A percentile compares a stretch with the other conserved stretches of the same genome.
Conservation (phyloP, 2,797 vertebrate genomes). For the Cichlasoma orientale region DNA sequence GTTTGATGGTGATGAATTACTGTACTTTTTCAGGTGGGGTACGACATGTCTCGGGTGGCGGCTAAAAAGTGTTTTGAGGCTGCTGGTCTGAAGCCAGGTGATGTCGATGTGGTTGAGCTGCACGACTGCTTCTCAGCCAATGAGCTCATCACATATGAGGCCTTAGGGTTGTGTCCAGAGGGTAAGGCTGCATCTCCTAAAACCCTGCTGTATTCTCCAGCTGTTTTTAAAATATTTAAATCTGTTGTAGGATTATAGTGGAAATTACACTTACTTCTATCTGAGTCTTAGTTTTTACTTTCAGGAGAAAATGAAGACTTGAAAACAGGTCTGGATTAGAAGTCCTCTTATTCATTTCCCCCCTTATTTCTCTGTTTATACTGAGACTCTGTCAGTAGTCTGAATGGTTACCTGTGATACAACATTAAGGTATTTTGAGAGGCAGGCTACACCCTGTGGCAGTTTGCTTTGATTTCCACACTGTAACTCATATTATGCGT, state of each 20-base stretch:
- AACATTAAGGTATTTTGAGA: too few species aligned
- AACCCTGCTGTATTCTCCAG: neutral
- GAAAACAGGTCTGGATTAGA: too few species aligned
- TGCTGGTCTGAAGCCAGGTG: slow-evolving; percentile 82
- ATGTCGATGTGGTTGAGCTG: slow-evolving; percentile 93
- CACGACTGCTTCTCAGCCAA: slow-evolving; percentile 97
- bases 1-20: neutral
- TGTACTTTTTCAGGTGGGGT: slow-evolving; percentile 85
- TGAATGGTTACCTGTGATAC: too few species aligned
- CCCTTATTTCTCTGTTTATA: neutral
- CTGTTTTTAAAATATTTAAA: neutral
- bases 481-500: too few species aligned
- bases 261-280: neutral
- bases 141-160: slow-evolving; percentile 96
- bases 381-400: too few species aligned
- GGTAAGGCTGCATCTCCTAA: slow-evolving; percentile 74
- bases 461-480: too few species aligned
- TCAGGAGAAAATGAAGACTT: too few species aligned
- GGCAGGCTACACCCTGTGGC: too few species aligned
- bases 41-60: slow-evolving; percentile 89
- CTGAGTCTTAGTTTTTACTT: neutral
- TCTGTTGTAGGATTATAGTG: neutral
- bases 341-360: too few species aligned
- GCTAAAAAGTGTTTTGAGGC: slow-evolving; percentile 85
- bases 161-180: slow-evolving; percentile 91